These are phyloP conservation scores for Cheirogaleus major DNA, from an alignment of 2,797 vertebrate species.

Conservation along the genomic window DNA sequence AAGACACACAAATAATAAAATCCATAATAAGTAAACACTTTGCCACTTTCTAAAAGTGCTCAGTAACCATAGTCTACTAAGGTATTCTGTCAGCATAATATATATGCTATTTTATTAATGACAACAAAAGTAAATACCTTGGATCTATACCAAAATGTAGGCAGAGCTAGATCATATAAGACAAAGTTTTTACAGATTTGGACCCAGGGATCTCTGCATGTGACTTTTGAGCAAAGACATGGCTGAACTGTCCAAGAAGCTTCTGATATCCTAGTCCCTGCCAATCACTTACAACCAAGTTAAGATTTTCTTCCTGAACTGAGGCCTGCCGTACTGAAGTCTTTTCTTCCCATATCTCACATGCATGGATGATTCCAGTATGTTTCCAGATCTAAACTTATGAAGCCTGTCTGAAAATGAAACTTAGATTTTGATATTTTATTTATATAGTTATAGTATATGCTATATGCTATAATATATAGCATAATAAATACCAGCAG, in stretches of 20 bases:
- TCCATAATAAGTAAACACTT: conserved; percentile 35
- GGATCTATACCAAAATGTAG: conserved; percentile 45
- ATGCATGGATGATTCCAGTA: conserved; percentile 56
- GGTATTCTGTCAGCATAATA: conserved; percentile 51
- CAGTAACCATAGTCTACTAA: conserved; percentile 59
- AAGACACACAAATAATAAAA: conserved; percentile 44
- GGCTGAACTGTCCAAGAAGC: background rate
- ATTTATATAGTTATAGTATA: background rate
- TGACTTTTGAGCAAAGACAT: conserved; percentile 61
- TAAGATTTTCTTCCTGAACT: conserved; percentile 55
- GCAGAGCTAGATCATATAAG: background rate
- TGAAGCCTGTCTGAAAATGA: background rate
- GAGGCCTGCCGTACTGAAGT: conserved; percentile 67
- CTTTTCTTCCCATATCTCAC: conserved; percentile 65
- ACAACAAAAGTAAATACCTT: conserved; percentile 71
- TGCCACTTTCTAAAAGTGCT: conserved; percentile 52
- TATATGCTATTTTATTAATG: conserved; percentile 56
- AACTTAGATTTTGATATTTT: background rate
- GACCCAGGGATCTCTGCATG: conserved; percentile 40
- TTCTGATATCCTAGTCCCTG: conserved; percentile 55
- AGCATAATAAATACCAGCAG: background rate
- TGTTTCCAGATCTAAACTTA: background rate
- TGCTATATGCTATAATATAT: background rate
- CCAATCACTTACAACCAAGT: conserved; percentile 61
- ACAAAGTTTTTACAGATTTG: conserved; percentile 53